phyloP scores from a whole-genome alignment of 2,797 vertebrate genomes.

The Sebastolobus altivelis region DNA sequence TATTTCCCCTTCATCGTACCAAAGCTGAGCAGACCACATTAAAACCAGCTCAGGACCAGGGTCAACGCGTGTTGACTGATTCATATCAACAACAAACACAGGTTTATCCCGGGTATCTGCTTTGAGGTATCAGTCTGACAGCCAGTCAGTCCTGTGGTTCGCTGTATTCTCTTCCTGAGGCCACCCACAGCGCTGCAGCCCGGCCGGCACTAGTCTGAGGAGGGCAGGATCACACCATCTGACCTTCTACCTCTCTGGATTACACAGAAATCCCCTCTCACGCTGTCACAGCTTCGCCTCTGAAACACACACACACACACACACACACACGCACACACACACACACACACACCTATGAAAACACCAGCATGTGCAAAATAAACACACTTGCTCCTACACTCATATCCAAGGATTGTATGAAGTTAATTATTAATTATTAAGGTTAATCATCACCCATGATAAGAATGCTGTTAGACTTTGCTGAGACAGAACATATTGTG shows the following conservation, averaged over 20 bases:
- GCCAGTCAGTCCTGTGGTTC: constrained; percentile 23
- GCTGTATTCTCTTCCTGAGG: constrained; percentile 49
- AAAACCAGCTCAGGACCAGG: constrained; percentile 15
- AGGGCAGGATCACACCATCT: constrained; percentile 58
- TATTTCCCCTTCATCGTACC: neutral
- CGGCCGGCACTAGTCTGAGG: constrained; percentile 34
- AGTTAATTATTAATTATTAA: constrained; percentile 24
- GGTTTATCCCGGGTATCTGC: constrained; percentile 28
- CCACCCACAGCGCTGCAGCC: constrained; percentile 65
- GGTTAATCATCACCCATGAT: constrained; percentile 26
- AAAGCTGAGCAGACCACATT: constrained; percentile 3
- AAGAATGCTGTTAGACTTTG: neutral
- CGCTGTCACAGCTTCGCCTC: constrained; percentile 33
- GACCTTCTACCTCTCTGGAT: constrained; percentile 66
- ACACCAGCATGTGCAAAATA: neutral
- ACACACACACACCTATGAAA: neutral
- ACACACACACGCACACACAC: constrained; percentile 2
- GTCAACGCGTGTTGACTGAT: constrained; percentile 27
- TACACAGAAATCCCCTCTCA: constrained; percentile 56
- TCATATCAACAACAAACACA: constrained; percentile 49
- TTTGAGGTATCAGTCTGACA: constrained; percentile 27
- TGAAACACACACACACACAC: constrained; percentile 7
- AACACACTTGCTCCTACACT: neutral
- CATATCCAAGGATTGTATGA: constrained; percentile 7
- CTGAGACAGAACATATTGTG: too few species aligned